Evolutionary conservation across 1,140 invertebrate genomes (phyloP), one percentile per base, ranked within the genome.

Genomic region (silkworm (Bombyx mori)): DNA sequence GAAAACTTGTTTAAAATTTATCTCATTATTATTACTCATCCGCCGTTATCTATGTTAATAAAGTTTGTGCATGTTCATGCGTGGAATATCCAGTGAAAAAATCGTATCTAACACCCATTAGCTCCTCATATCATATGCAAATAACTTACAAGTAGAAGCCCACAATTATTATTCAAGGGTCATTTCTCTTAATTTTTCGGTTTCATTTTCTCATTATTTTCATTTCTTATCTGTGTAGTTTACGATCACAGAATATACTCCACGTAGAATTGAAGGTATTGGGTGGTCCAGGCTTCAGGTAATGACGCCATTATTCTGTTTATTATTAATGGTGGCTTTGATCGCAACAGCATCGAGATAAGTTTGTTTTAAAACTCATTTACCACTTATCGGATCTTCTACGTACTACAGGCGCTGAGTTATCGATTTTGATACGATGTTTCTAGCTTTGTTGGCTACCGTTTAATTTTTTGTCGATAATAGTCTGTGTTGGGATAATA

Each of bases 251-350:
- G 62, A 70, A 76, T 75, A 69, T 66, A 69, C 64, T 63, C 68
- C 63, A 35, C 2, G 57, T 66, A 50, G 43, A 81, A 78, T 79
- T 82, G 81, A 79, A 77, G 81, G 81, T 84, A 81, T 84, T 81
- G 81, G 81, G 81, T 84, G 81, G 81, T 84, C 81, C 63, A 51
- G 22, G 53, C 67, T 68, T 70, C 56, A 72, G 69, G 77, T 80
- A 84, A 84, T 80, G 80, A 84, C 80, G 79, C 80, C 82, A 82
- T 79, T 81, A 82, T 80, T 75, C 77, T 74, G 76, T 45, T 68
- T 65, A 69, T 82, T 82, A 82, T 80, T 82, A 81, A 82, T 84
- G 79, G 69, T 69, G 52, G 26, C 66, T 63, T 49, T 58, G 65
- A 57, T 55, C 65, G 63, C 64, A 76, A 74, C 76, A 71, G 76